Evolutionary conservation across 2,113 vertebrate genomes (phyloP).

Genomic region (Paracanthobrama guichenoti): DNA sequence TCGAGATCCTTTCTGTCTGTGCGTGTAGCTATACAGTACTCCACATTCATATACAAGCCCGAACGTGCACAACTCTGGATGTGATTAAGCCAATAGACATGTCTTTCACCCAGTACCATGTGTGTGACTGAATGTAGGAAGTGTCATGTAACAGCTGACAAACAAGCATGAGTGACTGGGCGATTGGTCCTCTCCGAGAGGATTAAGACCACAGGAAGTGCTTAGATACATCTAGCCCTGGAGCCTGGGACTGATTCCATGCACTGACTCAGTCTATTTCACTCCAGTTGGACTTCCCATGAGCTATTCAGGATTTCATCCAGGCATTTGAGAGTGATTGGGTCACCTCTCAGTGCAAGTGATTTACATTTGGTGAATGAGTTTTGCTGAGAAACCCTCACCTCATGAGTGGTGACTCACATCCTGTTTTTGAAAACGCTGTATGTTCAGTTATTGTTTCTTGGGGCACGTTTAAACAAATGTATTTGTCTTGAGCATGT

Average conservation of each 20-base stretch:
- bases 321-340: slow-evolving; percentile 6
- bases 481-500: not conserved
- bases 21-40: not conserved
- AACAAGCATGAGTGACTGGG: slow-evolving; percentile 13
- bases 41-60: not conserved
- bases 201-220: slow-evolving; percentile 41
- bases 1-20: not conserved
- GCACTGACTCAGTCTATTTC: slow-evolving; percentile 29
- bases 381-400: slow-evolving; percentile 1
- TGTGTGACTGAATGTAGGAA: slow-evolving; percentile 14
- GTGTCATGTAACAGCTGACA: slow-evolving; percentile 37
- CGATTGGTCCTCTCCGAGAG: not conserved
- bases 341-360: slow-evolving; percentile 1
- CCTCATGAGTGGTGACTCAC: slow-evolving; percentile 3
- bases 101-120: slow-evolving; percentile 18
- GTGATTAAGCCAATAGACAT: slow-evolving; percentile 15
- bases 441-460: not conserved
- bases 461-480: slow-evolving; percentile 17
- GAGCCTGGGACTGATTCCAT: slow-evolving; percentile 3
- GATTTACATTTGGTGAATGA: slow-evolving; percentile 13
- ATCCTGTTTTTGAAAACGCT: slow-evolving; percentile 8
- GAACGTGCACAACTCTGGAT: not conserved
- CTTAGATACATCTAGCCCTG: slow-evolving; percentile 17
- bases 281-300: slow-evolving; percentile 26
- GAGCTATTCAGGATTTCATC: slow-evolving; percentile 16